Evolutionary conservation across 2,797 vertebrate genomes (phyloP), one percentile per base, ranked within the genome.

Genomic region (Valencia hispanica): DNA sequence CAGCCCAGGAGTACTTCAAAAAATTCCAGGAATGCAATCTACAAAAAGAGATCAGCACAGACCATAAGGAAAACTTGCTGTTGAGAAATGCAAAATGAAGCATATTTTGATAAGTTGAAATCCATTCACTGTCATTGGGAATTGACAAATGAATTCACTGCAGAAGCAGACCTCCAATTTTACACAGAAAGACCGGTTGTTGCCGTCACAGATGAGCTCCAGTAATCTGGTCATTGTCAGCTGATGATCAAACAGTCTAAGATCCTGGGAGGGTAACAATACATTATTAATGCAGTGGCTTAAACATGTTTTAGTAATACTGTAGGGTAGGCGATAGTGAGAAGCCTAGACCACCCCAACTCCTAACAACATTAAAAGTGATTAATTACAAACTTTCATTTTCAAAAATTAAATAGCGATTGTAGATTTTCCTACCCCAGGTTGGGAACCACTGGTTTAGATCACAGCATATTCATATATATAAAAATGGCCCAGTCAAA

Each of bases 1-100:
- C 96, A 97, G n/a, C 92, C 92, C 41, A 99, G 80, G 30, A 99
- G 94, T 17, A 96, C 95, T 86, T 99, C 98, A 14, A 97, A 96
- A 91, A 99, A 99, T 77, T 99, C 98, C 80, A 99, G 95, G 91
- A 99, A 98, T 1, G 95, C 96, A 57, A 99, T 88, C 98, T 99
- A 89, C 25, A 93, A 68, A n/a, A 17, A 25, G 22, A 53, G 59
- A 72, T 66, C 2, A 1, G 2, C 0, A 45, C 0, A 18, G 4
- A 43, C 36, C 12, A 41, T 41, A 41, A 14, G 25, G n/a, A 11
- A 27, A n/a, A 57, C 30, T 15, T 27, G 22, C 22, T 53, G n/a
- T 2, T 27, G 14, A 57, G 36, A 39, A 27, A 45, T 1, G 12
- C 39, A 45, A 43, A 41, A 25, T 15, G 20, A 66, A 27, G 36